phyloP scores from a whole-genome alignment of 2,113 vertebrate genomes.

The Elephantulus edwardii region DNA sequence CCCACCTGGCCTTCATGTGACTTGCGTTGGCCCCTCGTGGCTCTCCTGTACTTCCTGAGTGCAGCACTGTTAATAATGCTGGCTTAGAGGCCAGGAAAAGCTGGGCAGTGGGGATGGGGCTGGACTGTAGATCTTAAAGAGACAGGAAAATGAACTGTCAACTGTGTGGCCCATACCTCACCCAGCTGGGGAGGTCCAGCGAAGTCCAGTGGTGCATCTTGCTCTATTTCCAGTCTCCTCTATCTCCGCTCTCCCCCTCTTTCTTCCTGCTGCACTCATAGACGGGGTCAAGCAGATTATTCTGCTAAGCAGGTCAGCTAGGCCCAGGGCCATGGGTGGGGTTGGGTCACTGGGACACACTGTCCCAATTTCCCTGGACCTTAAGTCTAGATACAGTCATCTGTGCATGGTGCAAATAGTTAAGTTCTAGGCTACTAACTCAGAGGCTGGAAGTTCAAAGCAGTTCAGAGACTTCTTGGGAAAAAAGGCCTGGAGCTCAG shows the following conservation, averaged over 20 bases:
- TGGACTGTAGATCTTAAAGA: background rate
- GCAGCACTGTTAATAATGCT: background rate
- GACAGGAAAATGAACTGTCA: background rate
- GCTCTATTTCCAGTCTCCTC: background rate
- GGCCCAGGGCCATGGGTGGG: background rate
- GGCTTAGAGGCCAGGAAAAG: background rate
- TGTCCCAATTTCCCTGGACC: background rate
- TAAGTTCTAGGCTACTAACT: background rate
- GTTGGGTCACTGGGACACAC: background rate
- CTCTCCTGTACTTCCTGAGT: background rate
- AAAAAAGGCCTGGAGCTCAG: background rate
- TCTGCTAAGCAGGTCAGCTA: slow-evolving; percentile 49
- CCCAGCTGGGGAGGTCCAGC: background rate
- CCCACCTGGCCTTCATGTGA: background rate
- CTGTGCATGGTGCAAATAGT: background rate
- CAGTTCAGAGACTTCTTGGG: background rate
- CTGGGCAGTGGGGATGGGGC: background rate
- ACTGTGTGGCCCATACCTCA: background rate
- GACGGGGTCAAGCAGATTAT: background rate
- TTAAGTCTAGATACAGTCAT: background rate
- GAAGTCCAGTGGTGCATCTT: background rate
- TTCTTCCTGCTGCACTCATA: background rate
- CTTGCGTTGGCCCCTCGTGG: no score
- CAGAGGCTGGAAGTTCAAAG: background rate
- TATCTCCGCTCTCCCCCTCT: background rate